Evolutionary conservation across 2,888 invertebrate species (phyloP).

Genomic region (Heliconius ethilla): DNA sequence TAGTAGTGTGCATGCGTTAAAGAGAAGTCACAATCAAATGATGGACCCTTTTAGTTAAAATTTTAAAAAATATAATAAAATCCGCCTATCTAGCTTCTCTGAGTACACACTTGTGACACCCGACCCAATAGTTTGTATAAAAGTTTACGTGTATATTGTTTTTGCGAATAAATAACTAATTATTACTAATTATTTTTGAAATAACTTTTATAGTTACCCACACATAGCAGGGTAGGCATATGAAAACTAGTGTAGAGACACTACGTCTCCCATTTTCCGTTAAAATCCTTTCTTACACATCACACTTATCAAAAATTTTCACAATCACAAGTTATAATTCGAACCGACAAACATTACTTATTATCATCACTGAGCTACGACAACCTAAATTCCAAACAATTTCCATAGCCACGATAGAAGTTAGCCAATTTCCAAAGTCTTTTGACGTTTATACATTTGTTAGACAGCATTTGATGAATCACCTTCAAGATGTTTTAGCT

Average conservation of each 20-base stretch:
- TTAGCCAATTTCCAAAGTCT: constrained; percentile 4
- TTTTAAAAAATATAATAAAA: background rate
- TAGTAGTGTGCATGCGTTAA: background rate
- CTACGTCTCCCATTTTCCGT: too few relatives aligned
- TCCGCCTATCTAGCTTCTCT: background rate
- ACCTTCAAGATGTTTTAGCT: constrained; percentile 28
- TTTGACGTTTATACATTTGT: constrained; percentile 29
- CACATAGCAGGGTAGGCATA: too few relatives aligned
- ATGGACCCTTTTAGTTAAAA: background rate
- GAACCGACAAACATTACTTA: background rate
- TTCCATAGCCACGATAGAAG: background rate
- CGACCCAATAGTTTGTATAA: background rate
- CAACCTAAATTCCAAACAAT: background rate
- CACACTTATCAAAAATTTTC: too few relatives aligned
- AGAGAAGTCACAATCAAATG: background rate
- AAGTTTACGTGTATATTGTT: background rate
- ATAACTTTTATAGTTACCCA: too few relatives aligned
- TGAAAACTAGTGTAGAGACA: too few relatives aligned
- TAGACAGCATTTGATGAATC: constrained; percentile 35
- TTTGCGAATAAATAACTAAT: too few relatives aligned
- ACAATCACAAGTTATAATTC: too few relatives aligned
- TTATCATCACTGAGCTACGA: background rate
- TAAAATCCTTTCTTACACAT: too few relatives aligned
- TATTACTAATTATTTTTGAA: too few relatives aligned
- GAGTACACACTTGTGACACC: background rate